Base-by-base conservation (phyloP, 2,888 invertebrate genomes). In the Phortica okadai region DNA sequence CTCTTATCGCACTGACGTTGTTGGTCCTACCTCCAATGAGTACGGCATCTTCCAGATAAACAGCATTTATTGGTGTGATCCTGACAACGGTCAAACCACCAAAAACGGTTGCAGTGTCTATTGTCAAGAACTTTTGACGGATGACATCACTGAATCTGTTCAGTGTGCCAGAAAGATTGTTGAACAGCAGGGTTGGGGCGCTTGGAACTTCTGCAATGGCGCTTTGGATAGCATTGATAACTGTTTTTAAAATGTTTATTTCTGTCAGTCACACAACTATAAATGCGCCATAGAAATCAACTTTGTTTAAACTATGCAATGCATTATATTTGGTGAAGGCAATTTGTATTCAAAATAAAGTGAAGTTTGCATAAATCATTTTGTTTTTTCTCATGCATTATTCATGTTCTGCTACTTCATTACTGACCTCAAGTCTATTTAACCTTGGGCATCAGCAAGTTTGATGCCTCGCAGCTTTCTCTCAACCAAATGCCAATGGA, bases 11-110 rank as follows among this genome's bases (percentile, higher is more conserved):
- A 93, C 93, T 0, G 82, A 90, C 41, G 91, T 90, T 2, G 88
- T 91, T 2, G 92, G 93, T 0, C 90, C 86, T 82, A 78, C 1
- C 92, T 89, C 91, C 75, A 85, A 85, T 59, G 92, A 92, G 82
- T 92, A 87, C 77, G 91, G 91, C 16, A 83, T 91, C 76, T 91
- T 90, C 81, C 90, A 91, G 82, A 89, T 90, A 74, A 90, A 90
- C 82, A 83, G 89, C 81, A 83, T 82, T 76, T 90, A 86, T 80
- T 91, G 91, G 90, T 91, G 91, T 75, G 73, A 84, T 58, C 84
- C 87, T 67, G 76, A 78, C 67, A 80, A 78, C 44, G 85, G 87
- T 45, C 80, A 81, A 58, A 89, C 69, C 84, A 88, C 80, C 33
- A 2, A 33, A 2, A 90, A 90, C 75, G 87, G 82, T 66, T 91